A percentile compares a stretch with the other conserved stretches of the same genome.
Conservation (phyloP, 2,113 vertebrate genomes). For the Neoarius graeffei region DNA sequence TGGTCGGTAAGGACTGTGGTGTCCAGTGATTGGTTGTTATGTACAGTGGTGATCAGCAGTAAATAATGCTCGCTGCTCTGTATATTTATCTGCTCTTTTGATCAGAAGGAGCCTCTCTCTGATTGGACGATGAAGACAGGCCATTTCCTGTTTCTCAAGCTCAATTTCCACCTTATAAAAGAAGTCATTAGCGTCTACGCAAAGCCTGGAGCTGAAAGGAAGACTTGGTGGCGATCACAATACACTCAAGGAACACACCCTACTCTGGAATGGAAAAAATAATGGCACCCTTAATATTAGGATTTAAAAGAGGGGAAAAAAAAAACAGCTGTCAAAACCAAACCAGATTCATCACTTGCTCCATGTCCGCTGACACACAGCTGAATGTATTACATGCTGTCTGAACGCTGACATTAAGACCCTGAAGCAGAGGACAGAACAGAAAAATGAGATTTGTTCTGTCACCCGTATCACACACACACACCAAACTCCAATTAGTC, state of each 20-base stretch:
- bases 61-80: neutral
- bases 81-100: neutral
- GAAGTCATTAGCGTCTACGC: conserved; percentile 57
- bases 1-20: neutral
- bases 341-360: neutral
- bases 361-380: neutral
- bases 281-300: neutral
- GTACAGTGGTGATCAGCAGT: neutral
- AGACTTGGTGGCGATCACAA: neutral
- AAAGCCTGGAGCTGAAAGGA: conserved; percentile 20
- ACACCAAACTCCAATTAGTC: conserved; percentile 5
- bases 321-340: neutral
- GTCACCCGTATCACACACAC: neutral
- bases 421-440: neutral
- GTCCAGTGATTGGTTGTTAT: neutral
- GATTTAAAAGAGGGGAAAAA: neutral
- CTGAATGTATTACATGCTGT: neutral
- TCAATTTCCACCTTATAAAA: conserved; percentile 61
- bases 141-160: conserved; percentile 51
- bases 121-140: neutral
- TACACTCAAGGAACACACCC: neutral
- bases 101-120: conserved; percentile 25
- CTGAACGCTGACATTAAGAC: conserved; percentile 1
- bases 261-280: neutral
- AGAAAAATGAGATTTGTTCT: conserved; percentile 20